Base-by-base conservation (phyloP, 2,888 invertebrate species). In the Lochmaea capreae region DNA sequence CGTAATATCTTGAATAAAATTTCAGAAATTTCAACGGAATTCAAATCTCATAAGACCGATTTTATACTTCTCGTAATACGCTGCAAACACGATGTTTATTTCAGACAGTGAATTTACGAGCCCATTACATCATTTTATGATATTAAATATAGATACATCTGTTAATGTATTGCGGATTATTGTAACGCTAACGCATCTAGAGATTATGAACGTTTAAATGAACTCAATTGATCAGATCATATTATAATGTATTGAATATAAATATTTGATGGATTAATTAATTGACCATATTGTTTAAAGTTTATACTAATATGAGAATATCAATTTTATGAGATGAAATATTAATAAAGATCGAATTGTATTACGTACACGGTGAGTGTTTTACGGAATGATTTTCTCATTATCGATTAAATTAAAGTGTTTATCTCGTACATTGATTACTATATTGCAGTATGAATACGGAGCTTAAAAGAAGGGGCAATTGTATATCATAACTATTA, bases 91-190 rank as follows among this genome's bases (percentile, higher is more conserved):
- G 52, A 54, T 16, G 18, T 16, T 49, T 49, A 39, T 39, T 22
- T 52, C 16, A n/a, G n/a, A 6, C 16, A n/a, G 8, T 52, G 16
- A 52, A 16, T 52, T 18, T 54, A 18, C 16, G 52, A 52, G n/a
- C n/a, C 52, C 18, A 18, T 18, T 54, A 54, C 18, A 54, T 54
- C 18, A 10, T 18, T 54, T 18, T 18, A 54, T 54, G 16, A 54
- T 18, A 54, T 54, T 18, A 54, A 54, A 54, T 54, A 54, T 54
- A 54, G 2, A 54, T 18, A 16, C 16, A 10, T 3, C 11, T 1
- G 54, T 18, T 16, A 54, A 54, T 54, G 18, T 54, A 54, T 54
- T 54, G 16, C 54, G 54, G 54, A 54, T 54, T 54, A 54, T 16
- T 18, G 33, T 39, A 39, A 8, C 18, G 9, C 11, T 39, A 39